Evolutionary conservation across 2,888 invertebrate genomes (phyloP).

Genomic region (Callosobruchus maculatus): DNA sequence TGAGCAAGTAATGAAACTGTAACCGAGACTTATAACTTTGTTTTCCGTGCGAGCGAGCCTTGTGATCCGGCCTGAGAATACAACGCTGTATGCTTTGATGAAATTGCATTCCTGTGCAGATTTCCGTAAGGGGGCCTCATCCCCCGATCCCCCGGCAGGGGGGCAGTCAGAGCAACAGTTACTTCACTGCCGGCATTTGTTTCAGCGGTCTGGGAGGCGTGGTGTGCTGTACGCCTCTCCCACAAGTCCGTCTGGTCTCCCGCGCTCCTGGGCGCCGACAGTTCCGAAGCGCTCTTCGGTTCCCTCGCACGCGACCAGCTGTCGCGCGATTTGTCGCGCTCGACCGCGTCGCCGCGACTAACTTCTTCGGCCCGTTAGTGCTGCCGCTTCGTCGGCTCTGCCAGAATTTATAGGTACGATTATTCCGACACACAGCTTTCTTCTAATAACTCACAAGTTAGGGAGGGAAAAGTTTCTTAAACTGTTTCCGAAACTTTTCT

Average conservation of each 20-base stretch:
- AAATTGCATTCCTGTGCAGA: slow-evolving; percentile 53
- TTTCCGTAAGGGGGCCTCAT: slow-evolving; percentile 47
- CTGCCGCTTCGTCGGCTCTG: slow-evolving; percentile 8
- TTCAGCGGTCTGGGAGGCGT: slow-evolving; percentile 45
- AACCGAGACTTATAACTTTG: slow-evolving; percentile 51
- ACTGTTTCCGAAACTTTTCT: slow-evolving; percentile 16
- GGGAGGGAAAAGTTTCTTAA: slow-evolving; percentile 6
- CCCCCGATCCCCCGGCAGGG: slow-evolving; percentile 27
- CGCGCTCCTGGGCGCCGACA: neutral
- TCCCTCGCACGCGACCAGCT: slow-evolving; percentile 1
- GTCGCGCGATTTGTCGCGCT: slow-evolving; percentile 2
- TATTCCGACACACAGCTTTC: neutral
- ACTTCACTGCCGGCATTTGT: slow-evolving; percentile 44
- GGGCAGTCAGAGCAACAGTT: slow-evolving; percentile 47
- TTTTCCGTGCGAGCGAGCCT: slow-evolving; percentile 49
- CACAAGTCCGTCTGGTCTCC: slow-evolving; percentile 25
- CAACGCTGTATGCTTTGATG: slow-evolving; percentile 48
- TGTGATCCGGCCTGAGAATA: slow-evolving; percentile 47
- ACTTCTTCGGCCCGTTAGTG: slow-evolving; percentile 7
- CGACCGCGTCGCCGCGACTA: neutral
- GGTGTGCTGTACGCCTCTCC: slow-evolving; percentile 43
- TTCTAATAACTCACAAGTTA: neutral
- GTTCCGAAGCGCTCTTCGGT: neutral
- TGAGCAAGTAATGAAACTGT: slow-evolving; percentile 46
- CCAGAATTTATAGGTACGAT: slow-evolving; percentile 22